Evolutionary conservation across 2,113 vertebrate genomes (phyloP).

Genomic region (Chrysemys picta): DNA sequence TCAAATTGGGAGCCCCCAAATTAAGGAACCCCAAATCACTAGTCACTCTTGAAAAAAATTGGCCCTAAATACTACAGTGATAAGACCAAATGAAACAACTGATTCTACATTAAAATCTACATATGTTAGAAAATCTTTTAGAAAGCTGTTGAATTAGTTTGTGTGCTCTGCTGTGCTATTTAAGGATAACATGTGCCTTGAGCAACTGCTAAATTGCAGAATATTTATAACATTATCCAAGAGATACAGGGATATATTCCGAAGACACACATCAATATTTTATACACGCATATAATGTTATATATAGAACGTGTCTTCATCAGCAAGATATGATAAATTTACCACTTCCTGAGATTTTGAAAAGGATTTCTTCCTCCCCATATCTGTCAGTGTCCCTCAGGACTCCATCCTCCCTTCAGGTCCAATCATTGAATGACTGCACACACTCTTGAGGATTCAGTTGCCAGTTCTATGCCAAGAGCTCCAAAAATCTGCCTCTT

Average conservation of each 20-base stretch:
- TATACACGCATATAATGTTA: not conserved
- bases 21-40: not conserved
- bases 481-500: not conserved
- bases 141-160: not conserved
- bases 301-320: not conserved
- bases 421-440: not conserved
- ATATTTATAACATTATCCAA: not conserved
- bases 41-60: not conserved
- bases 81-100: not conserved
- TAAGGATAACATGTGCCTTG: not conserved
- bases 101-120: not conserved
- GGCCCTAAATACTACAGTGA: not conserved
- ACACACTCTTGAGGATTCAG: not conserved
- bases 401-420: not conserved
- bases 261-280: not conserved
- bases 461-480: not conserved
- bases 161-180: not conserved
- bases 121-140: not conserved
- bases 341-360: not conserved
- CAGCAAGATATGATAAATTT: accelerated
- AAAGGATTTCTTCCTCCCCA: not conserved
- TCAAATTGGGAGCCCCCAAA: not conserved
- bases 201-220: accelerated
- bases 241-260: not conserved
- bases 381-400: not conserved